A percentile compares a stretch with the other conserved stretches of the same genome.
Conservation (phyloP, 64 coral and sea anemone genomes). For the Stylophora pistillata region DNA sequence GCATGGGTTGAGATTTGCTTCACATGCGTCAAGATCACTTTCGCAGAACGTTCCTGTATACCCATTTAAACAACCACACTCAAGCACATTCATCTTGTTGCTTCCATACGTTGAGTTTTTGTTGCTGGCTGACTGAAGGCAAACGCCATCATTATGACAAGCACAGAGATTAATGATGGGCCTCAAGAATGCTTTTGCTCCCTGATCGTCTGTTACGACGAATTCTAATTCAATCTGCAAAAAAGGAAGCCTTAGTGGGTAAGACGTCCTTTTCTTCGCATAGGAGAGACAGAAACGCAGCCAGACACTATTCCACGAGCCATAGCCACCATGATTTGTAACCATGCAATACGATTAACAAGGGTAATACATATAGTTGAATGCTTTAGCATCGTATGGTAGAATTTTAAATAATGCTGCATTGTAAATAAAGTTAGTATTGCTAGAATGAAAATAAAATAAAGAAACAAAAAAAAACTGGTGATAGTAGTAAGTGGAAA, state of each 20-base stretch:
- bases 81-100: neutral
- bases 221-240: conserved; percentile 15
- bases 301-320: too few species aligned
- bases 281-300: too few species aligned
- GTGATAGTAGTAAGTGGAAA: too few species aligned
- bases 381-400: too few species aligned
- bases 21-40: conserved; percentile 36
- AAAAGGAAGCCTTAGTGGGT: neutral
- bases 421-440: too few species aligned
- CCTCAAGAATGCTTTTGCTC: conserved; percentile 2
- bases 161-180: neutral
- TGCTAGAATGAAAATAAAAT: too few species aligned
- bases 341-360: too few species aligned
- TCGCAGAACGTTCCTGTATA: conserved; percentile 26
- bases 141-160: neutral
- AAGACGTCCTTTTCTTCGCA: too few species aligned
- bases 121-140: neutral
- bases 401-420: too few species aligned
- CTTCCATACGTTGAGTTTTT: neutral
- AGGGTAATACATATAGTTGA: too few species aligned
- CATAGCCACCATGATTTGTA: too few species aligned
- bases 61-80: conserved; percentile 5
- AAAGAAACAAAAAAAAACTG: too few species aligned
- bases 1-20: conserved; percentile 34
- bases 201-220: neutral